phyloP scores from a whole-genome alignment of 1,140 invertebrate genomes.

The Atta cephalotes region DNA sequence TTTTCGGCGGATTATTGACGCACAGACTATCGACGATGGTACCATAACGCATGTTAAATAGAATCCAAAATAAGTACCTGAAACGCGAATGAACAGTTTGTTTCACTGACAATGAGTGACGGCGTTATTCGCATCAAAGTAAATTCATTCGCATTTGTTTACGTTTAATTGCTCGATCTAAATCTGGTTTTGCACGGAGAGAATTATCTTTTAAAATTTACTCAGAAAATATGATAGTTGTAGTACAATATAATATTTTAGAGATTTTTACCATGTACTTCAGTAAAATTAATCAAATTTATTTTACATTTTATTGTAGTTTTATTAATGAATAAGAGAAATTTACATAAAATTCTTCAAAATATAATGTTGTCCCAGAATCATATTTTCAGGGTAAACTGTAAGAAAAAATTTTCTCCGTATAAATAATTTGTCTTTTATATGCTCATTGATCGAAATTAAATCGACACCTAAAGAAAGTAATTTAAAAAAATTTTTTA shows the following conservation, averaged over 20 bases:
- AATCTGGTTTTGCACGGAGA: not conserved
- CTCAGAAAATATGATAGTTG: no score
- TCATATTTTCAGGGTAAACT: no score
- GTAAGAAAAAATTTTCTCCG: no score
- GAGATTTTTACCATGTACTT: no score
- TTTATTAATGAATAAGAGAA: no score
- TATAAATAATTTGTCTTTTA: not conserved
- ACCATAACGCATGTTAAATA: not conserved
- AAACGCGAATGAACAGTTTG: not conserved
- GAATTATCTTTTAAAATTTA: no score
- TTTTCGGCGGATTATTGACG: constrained; percentile 35
- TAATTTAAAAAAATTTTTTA: not conserved
- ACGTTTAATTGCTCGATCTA: not conserved
- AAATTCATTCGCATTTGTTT: not conserved
- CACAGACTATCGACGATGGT: not conserved
- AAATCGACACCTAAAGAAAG: not conserved
- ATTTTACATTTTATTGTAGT: no score
- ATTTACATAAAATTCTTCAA: no score
- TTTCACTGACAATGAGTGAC: not conserved
- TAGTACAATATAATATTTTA: no score
- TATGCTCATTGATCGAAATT: not conserved
- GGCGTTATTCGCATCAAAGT: not conserved
- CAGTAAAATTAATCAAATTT: no score
- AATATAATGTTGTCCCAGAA: no score
- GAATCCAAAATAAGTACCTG: not conserved